These are phyloP conservation scores for Chalcis sispes DNA, from an alignment of 2,888 invertebrate species.

Conservation along the genomic window DNA sequence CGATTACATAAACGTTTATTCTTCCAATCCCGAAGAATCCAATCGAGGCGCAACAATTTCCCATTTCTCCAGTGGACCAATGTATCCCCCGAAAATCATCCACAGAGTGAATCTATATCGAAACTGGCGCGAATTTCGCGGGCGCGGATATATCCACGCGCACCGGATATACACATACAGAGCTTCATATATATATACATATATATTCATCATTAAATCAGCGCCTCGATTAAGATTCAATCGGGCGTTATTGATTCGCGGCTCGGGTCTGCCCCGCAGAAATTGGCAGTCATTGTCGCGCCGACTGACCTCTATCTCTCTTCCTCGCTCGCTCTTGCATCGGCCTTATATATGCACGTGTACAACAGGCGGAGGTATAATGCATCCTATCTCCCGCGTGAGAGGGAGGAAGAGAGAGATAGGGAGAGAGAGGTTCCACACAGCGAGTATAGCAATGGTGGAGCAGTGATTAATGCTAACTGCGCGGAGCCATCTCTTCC, in stretches of 20 bases:
- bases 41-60: background rate
- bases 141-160: too few relatives aligned
- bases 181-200: background rate
- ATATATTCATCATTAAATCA: slow-evolving; percentile 37
- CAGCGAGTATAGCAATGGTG: too few relatives aligned
- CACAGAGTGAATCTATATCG: too few relatives aligned
- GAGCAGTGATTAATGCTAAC: slow-evolving; percentile 74
- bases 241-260: slow-evolving; percentile 54
- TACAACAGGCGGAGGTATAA: background rate
- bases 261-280: slow-evolving; percentile 37
- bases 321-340: background rate
- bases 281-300: slow-evolving; percentile 56
- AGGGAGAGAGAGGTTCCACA: slow-evolving; percentile 14
- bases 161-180: background rate
- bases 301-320: slow-evolving; percentile 7
- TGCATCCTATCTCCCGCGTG: too few relatives aligned
- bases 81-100: too few relatives aligned
- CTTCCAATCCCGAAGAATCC: too few relatives aligned
- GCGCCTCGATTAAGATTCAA: slow-evolving; percentile 56
- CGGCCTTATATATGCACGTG: slow-evolving; percentile 30
- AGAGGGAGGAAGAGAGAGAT: too few relatives aligned
- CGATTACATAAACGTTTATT: background rate
- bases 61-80: background rate
- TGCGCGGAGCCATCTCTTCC: slow-evolving; percentile 68
- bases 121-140: too few relatives aligned